phyloP scores from a whole-genome alignment of 2,888 invertebrate species.

The Tetramorium bicarinatum region DNA sequence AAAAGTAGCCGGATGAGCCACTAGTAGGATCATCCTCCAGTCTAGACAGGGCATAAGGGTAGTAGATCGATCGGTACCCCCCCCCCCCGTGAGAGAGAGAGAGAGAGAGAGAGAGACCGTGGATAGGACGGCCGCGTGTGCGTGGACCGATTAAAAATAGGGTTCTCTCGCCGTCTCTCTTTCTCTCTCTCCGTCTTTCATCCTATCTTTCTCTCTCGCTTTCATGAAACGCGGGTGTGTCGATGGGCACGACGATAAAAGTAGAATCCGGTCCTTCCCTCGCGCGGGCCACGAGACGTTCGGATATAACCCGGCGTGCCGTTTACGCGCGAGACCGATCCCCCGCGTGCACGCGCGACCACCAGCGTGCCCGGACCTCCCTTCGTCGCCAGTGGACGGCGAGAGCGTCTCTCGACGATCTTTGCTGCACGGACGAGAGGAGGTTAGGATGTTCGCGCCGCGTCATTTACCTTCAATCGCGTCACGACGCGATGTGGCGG shows the following conservation, averaged over 20 bases:
- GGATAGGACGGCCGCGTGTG: conserved; percentile 17
- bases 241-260: conserved; percentile 32
- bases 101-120: not conserved
- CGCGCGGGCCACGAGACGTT: not conserved
- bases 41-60: too few relatives aligned
- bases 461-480: too few relatives aligned
- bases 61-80: conserved; percentile 31
- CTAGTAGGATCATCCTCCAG: too few relatives aligned
- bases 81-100: not conserved
- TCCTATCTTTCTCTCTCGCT: not conserved
- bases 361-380: not conserved
- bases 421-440: not conserved
- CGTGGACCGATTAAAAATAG: conserved; percentile 44
- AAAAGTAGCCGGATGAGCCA: too few relatives aligned
- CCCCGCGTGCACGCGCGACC: not conserved
- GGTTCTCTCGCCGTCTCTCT: not conserved
- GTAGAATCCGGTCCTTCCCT: conserved; percentile 10
- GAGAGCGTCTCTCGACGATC: not conserved
- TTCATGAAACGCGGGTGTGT: conserved; percentile 19
- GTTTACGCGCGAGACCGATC: not conserved
- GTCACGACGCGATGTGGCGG: not conserved
- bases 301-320: not conserved
- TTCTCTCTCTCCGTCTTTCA: not conserved
- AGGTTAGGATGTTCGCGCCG: conserved; percentile 1
- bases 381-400: not conserved